Evolutionary conservation across 2,797 vertebrate species (phyloP).

Genomic region (Enteromius thamalakanensis): DNA sequence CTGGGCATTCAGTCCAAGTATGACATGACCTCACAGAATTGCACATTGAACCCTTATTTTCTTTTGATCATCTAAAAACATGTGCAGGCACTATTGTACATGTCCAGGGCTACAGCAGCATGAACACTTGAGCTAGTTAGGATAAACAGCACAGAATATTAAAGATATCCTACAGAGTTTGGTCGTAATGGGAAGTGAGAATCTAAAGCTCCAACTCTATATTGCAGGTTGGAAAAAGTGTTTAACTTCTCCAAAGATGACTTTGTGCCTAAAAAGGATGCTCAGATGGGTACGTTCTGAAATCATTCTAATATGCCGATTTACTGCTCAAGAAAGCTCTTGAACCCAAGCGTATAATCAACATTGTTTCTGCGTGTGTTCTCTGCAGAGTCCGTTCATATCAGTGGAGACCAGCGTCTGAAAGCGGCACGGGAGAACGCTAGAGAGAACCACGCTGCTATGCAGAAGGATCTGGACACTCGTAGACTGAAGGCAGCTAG

Average conservation of each 20-base stretch:
- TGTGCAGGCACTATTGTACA: not conserved
- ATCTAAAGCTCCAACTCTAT: not conserved
- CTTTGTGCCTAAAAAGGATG: slow-evolving; percentile 84
- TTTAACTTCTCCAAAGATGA: slow-evolving; percentile 92
- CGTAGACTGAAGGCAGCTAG: slow-evolving; percentile 63
- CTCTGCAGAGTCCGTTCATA: slow-evolving; percentile 69
- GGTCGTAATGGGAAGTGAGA: not conserved
- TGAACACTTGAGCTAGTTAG: not conserved
- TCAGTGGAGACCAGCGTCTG: slow-evolving; percentile 89
- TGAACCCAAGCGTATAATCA: not conserved
- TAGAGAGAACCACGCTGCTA: slow-evolving; percentile 77
- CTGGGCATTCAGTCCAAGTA: slow-evolving; percentile 98
- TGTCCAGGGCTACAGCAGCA: not conserved
- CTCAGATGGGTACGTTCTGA: slow-evolving; percentile 78
- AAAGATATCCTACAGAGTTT: not conserved
- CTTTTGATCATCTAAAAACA: not conserved
- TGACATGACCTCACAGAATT: not conserved
- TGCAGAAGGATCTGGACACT: slow-evolving; percentile 83
- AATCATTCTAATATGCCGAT: not conserved
- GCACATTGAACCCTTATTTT: not conserved
- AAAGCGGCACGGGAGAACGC: slow-evolving; percentile 83
- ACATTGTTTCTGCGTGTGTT: not conserved
- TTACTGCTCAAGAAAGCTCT: not conserved
- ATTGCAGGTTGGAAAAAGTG: slow-evolving; percentile 92
- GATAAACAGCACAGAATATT: not conserved